Evolutionary conservation across 92 coral and sea anemone genomes (phyloP).

Genomic region (Parazoanthus atlanticus): DNA sequence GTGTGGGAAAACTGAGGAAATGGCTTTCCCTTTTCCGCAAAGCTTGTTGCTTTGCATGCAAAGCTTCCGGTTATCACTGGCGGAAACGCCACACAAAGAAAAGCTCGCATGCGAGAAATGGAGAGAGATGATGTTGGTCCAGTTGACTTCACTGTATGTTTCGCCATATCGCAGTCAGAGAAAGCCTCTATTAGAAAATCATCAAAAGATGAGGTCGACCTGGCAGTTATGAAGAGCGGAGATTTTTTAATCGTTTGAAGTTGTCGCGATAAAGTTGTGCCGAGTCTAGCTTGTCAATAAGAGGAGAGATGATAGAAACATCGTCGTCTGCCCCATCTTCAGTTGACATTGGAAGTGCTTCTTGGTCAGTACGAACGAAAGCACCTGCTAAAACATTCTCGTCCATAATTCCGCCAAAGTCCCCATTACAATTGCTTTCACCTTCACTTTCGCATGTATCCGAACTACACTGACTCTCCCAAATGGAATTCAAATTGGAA

Average conservation of each 20-base stretch:
- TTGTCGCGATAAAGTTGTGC: neutral
- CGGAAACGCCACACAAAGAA: slow-evolving; percentile 10
- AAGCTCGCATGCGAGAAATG: slow-evolving; percentile 22
- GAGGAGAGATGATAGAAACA: slow-evolving; percentile 5
- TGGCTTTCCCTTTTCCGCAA: slow-evolving; percentile 2
- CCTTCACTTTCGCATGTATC: neutral
- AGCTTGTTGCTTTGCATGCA: neutral
- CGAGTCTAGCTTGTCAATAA: slow-evolving; percentile 5
- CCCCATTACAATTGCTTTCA: neutral
- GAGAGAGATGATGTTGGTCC: neutral
- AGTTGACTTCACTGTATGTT: neutral
- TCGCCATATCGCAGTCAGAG: neutral
- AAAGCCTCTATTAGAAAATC: slow-evolving; percentile 1
- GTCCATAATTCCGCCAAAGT: neutral
- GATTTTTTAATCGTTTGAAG: neutral
- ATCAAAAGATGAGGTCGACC: neutral
- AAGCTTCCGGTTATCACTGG: neutral
- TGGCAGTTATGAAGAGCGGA: slow-evolving; percentile 11
- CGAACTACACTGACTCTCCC: neutral
- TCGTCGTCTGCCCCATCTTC: neutral
- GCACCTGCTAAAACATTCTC: neutral
- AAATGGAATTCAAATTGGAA: neutral
- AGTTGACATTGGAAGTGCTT: neutral
- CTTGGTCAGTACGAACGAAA: neutral
- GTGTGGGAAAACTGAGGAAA: slow-evolving; percentile 12